Evolutionary conservation across 37 sponge, comb jelly and placozoan species (phyloP), one percentile per base, ranked within the genome.

Genomic region (Diacarnus erythraeanus): DNA sequence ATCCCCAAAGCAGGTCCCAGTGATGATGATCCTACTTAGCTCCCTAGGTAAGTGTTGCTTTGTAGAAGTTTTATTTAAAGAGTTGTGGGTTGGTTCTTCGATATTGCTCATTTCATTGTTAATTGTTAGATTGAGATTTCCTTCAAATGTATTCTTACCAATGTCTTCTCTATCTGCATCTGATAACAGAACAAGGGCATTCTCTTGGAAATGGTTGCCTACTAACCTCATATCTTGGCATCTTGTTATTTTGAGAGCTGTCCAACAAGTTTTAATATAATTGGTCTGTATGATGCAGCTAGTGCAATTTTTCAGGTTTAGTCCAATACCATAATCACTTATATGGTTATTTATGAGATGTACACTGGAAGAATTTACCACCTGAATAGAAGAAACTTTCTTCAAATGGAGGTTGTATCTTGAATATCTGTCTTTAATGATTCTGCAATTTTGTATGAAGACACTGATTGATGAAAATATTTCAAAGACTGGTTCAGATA

Each of bases 131-230:
- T 31, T 17, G 18, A 75, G 38, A 59, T 58, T 79, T 2, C 69
- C 22, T 51, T 69, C 56, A 54, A 69, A 51, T 12, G 69, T 44
- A 29, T 79, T 71, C 71, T 71, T 69, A 2, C 43, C 78, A 3
- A 67, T 12, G 22, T 57, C 21, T 27, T 20, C 37, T 54, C 20
- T 35, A 64, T 23, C 31, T 51, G 22, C 22, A 4, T 51, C 29
- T 3, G 44, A 30, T 31, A 38, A 29, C 3, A 71, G 21, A 3
- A 31, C 75, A 12, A 65, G 39, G 1, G 43, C 22, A 43, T 82
- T 82, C 9, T 74, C 35, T 41, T 38, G 37, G 35, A 82, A 73
- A 8, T 69, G 65, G 37, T 82, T 82, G 12, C 75, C 54, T 12
- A 27, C 21, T 21, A 82, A 34, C 3, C 35, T 47, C 12, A 41